Base-by-base conservation (phyloP, 2,888 invertebrate genomes). In the Machimus atricapillus region DNA sequence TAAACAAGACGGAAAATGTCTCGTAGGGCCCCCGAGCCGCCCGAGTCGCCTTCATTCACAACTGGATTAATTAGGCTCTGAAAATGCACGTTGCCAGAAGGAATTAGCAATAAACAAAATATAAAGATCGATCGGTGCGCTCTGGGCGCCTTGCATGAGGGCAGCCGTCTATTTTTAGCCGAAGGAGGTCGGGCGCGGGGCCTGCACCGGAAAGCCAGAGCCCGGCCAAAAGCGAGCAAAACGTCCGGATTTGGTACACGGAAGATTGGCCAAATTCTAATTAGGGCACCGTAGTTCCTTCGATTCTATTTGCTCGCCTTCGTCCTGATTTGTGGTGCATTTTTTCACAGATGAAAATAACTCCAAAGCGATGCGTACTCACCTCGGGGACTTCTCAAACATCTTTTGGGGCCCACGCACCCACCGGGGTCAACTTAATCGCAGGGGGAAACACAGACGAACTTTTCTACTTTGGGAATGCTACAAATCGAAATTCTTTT, bases 111-210 rank as follows among this genome's bases (percentile, higher is more conserved):
- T 52, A 79, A 79, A 79, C 79, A 79, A 27, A 66, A 52, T 52
- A 23, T 78, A 78, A 40, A 79, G 79, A 79, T 79, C 79, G 79
- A 79, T 79, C 52, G 37, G 12, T 46, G 79, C 52, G 52, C 31
- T 79, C 31, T 27, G 52, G 56, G 34, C 52, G 79, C 79, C 79
- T 79, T 79, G 79, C 79, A 79, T 79, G 79, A 79, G 79, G 79
- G 79, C 79, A 79, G 52, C 46, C 31, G 23, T 79, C 79, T 79
- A 79, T 79, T 79, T 79, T 52, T 79, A 79, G 79, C 52, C 52
- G 23, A 31, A 6, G 23, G 27, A 43, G 52, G 37, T 8, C 76
- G 37, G 76, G 66, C 27, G 43, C 43, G 46, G 23, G 16, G 19
- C 27, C 12, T 16, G 16, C 79, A 79, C 52, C 52, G 40, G 52